A percentile compares a stretch with the other conserved stretches of the same genome.
These are phyloP conservation scores for Prorops nasuta DNA, from an alignment of 1,140 invertebrate species.

Conservation along the genomic window DNA sequence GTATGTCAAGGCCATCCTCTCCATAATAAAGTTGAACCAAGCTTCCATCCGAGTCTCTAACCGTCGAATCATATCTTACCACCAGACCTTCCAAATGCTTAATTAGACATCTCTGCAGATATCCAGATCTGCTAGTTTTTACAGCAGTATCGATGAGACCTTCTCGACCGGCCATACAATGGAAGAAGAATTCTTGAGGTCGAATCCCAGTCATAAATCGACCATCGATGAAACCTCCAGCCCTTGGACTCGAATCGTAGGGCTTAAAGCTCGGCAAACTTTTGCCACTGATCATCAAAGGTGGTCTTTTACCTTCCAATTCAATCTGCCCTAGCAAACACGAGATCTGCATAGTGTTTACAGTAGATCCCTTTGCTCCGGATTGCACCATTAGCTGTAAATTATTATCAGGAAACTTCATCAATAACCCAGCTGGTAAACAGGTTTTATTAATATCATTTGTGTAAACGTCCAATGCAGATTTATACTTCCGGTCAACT, in stretches of 20 bases:
- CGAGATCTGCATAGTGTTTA: constrained; percentile 97
- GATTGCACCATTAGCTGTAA: constrained; percentile 97
- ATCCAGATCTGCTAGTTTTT: constrained; percentile 95
- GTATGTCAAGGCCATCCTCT: constrained; percentile 94
- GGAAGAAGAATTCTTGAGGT: constrained; percentile 98
- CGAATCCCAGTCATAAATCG: constrained; percentile 96
- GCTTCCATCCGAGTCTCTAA: constrained; percentile 90
- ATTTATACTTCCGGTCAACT: constrained; percentile 87
- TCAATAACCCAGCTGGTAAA: constrained; percentile 77
- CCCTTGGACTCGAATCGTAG: constrained; percentile 85
- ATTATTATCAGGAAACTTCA: constrained; percentile 92
- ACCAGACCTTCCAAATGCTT: constrained; percentile 96
- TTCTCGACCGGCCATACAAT: constrained; percentile 99
- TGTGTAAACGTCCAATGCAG: constrained; percentile 75
- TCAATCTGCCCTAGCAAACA: constrained; percentile 97
- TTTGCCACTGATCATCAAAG: constrained; percentile 90
- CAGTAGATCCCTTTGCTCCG: constrained; percentile 95
- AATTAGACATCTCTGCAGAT: constrained; percentile 95
- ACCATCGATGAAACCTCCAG: constrained; percentile 93
- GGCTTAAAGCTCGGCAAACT: constrained; percentile 90
- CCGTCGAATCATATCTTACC: constrained; percentile 90
- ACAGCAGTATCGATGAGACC: constrained; percentile 84
- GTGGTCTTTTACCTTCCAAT: constrained; percentile 95
- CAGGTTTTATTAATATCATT: constrained; percentile 88
- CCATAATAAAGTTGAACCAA: constrained; percentile 95